Conservation (phyloP, 2,797 vertebrate species). For the Macrochelys suwanniensis region DNA sequence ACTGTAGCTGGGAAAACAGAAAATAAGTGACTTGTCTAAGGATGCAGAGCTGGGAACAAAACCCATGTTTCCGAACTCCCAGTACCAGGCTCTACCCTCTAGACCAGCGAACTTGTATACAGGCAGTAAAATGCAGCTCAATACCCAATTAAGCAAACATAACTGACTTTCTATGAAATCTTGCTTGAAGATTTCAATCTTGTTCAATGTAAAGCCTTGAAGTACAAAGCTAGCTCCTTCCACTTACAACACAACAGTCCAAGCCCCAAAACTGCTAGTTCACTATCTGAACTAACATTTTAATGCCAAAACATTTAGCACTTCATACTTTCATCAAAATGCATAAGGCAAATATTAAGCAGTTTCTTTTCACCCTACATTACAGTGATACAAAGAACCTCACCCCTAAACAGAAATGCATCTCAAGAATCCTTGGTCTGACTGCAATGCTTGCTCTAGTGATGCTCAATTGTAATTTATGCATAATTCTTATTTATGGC, state of each 20-base stretch:
- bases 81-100: neutral
- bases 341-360: neutral
- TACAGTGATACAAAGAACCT: neutral
- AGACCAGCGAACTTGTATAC: neutral
- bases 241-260: neutral
- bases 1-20: neutral
- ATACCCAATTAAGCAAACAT: neutral
- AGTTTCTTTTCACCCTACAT: neutral
- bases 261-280: neutral
- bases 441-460: neutral
- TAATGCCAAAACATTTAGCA: neutral
- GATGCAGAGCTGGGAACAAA: neutral
- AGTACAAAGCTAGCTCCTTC: rapidly evolving
- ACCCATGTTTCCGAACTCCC: neutral
- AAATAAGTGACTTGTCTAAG: neutral
- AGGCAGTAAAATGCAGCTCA: rapidly evolving
- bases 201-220: neutral
- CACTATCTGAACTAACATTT: neutral
- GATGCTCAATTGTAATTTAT: neutral
- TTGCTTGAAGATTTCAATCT: rapidly evolving
- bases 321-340: neutral
- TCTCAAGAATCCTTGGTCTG: neutral
- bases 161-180: neutral
- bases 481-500: neutral
- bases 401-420: neutral